Evolutionary conservation across 2,888 invertebrate species (phyloP), one percentile per base, ranked within the genome.

Genomic region (Pristionchus mayeri): DNA sequence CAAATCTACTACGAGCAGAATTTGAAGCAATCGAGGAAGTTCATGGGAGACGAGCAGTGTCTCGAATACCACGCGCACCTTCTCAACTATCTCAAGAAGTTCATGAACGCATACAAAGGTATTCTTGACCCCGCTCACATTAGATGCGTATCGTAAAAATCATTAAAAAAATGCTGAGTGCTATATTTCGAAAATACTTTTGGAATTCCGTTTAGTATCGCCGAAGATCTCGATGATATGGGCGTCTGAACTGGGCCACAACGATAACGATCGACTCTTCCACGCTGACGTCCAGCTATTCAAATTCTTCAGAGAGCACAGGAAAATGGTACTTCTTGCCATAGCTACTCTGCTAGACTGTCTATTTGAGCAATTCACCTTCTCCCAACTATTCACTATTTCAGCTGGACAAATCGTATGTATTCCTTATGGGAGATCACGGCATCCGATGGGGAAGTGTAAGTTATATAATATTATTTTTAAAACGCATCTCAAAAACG

Each of bases 181-280:
- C 21, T n/a, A n/a, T n/a, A n/a, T n/a, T n/a, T n/a, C n/a, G 44
- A 44, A 44, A 44, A 44, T n/a, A n/a, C n/a, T n/a, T n/a, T n/a
- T n/a, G n/a, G n/a, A 44, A 44, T 9, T 13, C 44, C 7, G 7
- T 52, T n/a, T 21, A 75, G 75, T 87, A 48, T 81, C 85, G 18
- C 86, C 85, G 24, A 90, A 89, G 63, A 89, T 90, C 80, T 86
- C 87, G 6, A 86, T 89, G 84, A 37, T 87, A 0, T 90, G 90
- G 90, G 87, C 86, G 0, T 87, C 87, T 13, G 84, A 86, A 7
- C 52, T 89, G 27, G 88, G 88, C n/a, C 90, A 90, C 67, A 86
- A 88, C 63, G 82, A 85, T n/a, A 86, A 86, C 75, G 88, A 88
- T 67, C 85, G 83, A 11, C 85, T 90, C n/a, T 84, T 86, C 37